Percentiles rank a stretch among this genome's conserved stretches.
Evolutionary conservation across 2,888 invertebrate species (phyloP).

Genomic region (Limnephilus marmoratus): DNA sequence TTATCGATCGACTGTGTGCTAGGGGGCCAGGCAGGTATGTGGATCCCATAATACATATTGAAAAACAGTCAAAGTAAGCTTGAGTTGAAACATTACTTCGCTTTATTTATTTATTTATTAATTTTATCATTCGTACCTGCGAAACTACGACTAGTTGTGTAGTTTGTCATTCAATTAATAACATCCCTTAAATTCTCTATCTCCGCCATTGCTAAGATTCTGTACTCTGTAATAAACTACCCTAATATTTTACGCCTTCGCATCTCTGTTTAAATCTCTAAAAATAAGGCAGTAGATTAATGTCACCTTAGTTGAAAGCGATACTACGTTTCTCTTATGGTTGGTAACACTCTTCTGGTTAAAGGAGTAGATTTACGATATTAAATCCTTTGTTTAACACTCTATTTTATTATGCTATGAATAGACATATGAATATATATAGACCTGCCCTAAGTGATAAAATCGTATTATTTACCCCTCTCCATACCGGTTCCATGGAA

Average conservation of each 20-base stretch:
- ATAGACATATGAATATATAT: too few relatives aligned
- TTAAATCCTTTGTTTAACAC: background rate
- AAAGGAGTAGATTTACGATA: background rate
- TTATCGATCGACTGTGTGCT: too few relatives aligned
- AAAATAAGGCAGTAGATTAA: background rate
- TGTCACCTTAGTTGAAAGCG: background rate
- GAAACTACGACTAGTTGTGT: too few relatives aligned
- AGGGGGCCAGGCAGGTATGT: too few relatives aligned
- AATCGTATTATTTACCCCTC: too few relatives aligned
- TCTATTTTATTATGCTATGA: background rate
- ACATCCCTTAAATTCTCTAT: background rate
- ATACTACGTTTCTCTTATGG: background rate
- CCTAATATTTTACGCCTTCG: background rate
- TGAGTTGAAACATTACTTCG: too few relatives aligned
- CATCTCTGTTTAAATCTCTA: background rate
- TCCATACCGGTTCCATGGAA: too few relatives aligned
- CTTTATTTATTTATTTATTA: too few relatives aligned
- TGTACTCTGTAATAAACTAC: background rate
- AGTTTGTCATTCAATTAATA: background rate
- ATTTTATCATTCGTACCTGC: too few relatives aligned
- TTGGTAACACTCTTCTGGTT: background rate
- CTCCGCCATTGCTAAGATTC: background rate
- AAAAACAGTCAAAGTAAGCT: too few relatives aligned
- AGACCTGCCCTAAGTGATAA: too few relatives aligned
- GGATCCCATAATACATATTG: too few relatives aligned